phyloP scores from a whole-genome alignment of 1,140 invertebrate genomes.

The Hesperophylax magnus region DNA sequence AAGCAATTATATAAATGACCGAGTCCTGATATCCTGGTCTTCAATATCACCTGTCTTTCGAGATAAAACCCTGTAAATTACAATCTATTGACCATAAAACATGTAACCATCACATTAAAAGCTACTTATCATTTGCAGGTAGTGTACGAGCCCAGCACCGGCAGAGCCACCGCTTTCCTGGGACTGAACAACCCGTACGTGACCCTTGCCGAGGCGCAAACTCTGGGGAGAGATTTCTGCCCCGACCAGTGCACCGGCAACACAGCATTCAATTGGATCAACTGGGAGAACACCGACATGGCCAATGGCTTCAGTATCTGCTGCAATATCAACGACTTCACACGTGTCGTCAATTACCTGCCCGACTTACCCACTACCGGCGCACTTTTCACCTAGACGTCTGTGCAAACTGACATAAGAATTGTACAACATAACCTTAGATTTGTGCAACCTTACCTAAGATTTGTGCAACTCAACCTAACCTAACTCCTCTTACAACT shows the following conservation, averaged over 20 bases:
- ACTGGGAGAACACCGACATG: constrained; percentile 67
- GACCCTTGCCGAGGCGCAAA: constrained; percentile 61
- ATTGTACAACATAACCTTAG: too few species aligned
- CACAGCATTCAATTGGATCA: constrained; percentile 71
- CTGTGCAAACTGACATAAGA: too few species aligned
- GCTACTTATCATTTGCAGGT: constrained; percentile 62
- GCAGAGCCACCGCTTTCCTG: constrained; percentile 73
- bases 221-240: constrained; percentile 72
- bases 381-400: too few species aligned
- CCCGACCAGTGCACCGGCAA: constrained; percentile 70
- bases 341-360: constrained; percentile 68
- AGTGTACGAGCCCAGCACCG: constrained; percentile 69
- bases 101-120: too few species aligned
- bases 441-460: too few species aligned
- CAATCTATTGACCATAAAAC: too few species aligned
- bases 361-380: constrained; percentile 57
- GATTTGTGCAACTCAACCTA: too few species aligned
- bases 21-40: too few species aligned
- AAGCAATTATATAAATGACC: too few species aligned
- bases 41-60: too few species aligned
- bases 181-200: constrained; percentile 78
- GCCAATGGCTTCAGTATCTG: constrained; percentile 76
- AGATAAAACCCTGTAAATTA: too few species aligned
- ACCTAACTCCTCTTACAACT: too few species aligned
- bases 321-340: constrained; percentile 75